These are phyloP conservation scores for Cairina moschata DNA, from an alignment of 2,113 vertebrate genomes.

Conservation along the genomic window DNA sequence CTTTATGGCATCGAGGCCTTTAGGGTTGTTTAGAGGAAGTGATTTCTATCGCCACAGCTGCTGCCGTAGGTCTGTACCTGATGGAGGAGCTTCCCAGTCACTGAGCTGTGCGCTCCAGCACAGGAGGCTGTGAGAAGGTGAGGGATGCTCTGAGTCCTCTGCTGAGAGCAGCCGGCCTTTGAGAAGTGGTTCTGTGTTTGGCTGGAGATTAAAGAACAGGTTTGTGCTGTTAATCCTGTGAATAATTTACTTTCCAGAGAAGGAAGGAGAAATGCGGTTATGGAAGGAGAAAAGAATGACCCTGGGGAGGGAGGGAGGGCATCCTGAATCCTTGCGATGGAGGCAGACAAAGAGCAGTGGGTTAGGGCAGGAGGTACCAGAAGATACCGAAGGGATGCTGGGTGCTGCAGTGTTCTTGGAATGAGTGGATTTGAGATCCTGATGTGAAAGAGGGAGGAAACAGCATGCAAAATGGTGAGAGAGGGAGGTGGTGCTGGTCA, in stretches of 20 bases:
- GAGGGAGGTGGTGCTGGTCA: neutral
- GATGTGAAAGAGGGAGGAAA: neutral
- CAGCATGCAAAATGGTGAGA: neutral
- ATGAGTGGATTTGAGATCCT: neutral
- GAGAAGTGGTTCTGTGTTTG: neutral
- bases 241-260: conserved; percentile 34
- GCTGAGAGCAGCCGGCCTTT: neutral
- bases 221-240: conserved; percentile 42
- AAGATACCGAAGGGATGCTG: neutral
- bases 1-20: neutral
- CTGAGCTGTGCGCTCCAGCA: neutral
- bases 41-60: neutral
- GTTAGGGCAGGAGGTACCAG: neutral
- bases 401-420: neutral
- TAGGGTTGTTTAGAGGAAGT: neutral
- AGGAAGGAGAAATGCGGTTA: neutral
- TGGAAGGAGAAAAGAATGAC: neutral
- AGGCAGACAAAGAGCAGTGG: neutral
- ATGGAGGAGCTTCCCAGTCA: neutral
- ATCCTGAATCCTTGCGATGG: neutral
- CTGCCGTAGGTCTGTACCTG: neutral
- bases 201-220: conserved; percentile 16
- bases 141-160: neutral
- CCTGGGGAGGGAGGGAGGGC: neutral
- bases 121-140: neutral